Evolutionary conservation across 2,113 vertebrate species (phyloP), one percentile per base, ranked within the genome.

Genomic region (Ctenomys sociabilis): DNA sequence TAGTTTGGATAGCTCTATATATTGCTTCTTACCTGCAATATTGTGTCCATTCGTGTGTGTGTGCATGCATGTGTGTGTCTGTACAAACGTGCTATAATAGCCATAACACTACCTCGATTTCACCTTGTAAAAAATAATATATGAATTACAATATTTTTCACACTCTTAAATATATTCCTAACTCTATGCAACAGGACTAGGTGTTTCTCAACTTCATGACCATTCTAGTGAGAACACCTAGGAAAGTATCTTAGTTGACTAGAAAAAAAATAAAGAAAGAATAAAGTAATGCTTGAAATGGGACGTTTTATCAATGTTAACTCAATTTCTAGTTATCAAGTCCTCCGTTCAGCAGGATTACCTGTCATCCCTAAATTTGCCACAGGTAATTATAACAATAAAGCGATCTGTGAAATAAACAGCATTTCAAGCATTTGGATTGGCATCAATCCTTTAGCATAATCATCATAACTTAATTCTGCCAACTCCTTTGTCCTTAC

Each of bases 11-110:
- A 30, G 32, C 2, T 63, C 1, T 52, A 22, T 73, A 10, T 70
- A 70, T 64, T 21, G 7, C 59, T 81, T 7, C 28, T n/a, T 87
- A 45, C 61, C 24, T 45, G 14, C 16, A 45, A 45, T 43, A 37
- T 10, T 59, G 12, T 19, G 13, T 80, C 4, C 49, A 7, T 12
- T 0, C 24, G 0, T n/a, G 7, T 35, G 0, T 4, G 3, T 7
- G 0, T 3, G 2, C 40, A 14, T 8, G 7, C 43, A 4, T 77
- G 21, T 4, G 3, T 35, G 43, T 17, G 4, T 1, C 13, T 81
- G 0, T 54, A 11, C 1, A 32, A 61, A 81, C 6, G 40, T 61
- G 11, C 4, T 70, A 43, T 66, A 66, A 32, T 8, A 70, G 37
- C 37, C 14, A 54, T 12, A 19, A 77, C 45, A 16, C 3, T 66